Conservation (phyloP, 2,888 invertebrate species). For the Rhingia rostrata region DNA sequence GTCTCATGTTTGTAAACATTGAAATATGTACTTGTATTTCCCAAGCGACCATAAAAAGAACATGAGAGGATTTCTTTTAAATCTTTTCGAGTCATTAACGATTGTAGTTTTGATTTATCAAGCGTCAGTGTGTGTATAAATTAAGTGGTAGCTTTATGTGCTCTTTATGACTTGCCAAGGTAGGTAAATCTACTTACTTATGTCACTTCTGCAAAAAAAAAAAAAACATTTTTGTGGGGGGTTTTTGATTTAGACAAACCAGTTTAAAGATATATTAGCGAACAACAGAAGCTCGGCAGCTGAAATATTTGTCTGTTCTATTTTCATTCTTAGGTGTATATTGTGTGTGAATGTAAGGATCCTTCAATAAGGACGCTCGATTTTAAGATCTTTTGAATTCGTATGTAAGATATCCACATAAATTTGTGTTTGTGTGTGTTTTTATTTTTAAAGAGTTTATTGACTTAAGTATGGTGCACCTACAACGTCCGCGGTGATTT, state of each 20-base stretch:
- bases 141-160: not conserved
- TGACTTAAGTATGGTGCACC: too few relatives aligned
- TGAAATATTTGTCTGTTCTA: not conserved
- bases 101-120: too few relatives aligned
- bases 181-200: not conserved
- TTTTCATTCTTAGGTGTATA: too few relatives aligned
- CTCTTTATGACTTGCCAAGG: conserved; percentile 2
- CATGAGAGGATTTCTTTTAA: not conserved
- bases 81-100: not conserved
- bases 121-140: not conserved
- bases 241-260: conserved; percentile 15
- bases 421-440: too few relatives aligned
- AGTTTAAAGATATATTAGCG: conserved; percentile 24
- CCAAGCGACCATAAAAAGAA: conserved; percentile 17
- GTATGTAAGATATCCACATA: too few relatives aligned
- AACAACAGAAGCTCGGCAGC: conserved; percentile 21
- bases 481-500: too few relatives aligned
- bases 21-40: conserved; percentile 9
- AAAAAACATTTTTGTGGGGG: too few relatives aligned
- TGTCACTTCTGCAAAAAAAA: too few relatives aligned
- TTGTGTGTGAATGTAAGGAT: too few relatives aligned
- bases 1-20: conserved; percentile 12
- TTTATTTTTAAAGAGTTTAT: too few relatives aligned
- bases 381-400: too few relatives aligned
- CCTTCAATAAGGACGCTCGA: too few relatives aligned